Evolutionary conservation across 2,888 invertebrate genomes (phyloP).

Genomic region (Drosophila koepferae): DNA sequence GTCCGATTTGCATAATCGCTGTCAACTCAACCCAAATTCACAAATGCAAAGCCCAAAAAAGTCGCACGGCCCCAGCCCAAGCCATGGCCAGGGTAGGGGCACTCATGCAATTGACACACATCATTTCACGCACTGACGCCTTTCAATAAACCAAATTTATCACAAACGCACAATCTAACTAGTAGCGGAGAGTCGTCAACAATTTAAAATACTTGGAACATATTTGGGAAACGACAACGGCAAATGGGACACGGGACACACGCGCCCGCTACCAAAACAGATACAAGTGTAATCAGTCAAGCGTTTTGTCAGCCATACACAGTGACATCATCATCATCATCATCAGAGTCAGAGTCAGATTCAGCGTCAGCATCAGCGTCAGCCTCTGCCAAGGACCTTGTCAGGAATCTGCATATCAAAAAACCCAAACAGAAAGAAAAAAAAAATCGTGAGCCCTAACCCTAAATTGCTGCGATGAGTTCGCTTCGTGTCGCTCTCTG

Average conservation of each 20-base stretch:
- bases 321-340: slow-evolving; percentile 67
- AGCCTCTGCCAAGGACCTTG: slow-evolving; percentile 45
- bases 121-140: slow-evolving; percentile 86
- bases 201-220: slow-evolving; percentile 76
- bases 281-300: slow-evolving; percentile 82
- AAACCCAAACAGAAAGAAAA: slow-evolving; percentile 47
- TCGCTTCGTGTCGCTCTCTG: slow-evolving; percentile 27
- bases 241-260: slow-evolving; percentile 43
- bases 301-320: slow-evolving; percentile 75
- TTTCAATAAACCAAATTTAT: slow-evolving; percentile 85
- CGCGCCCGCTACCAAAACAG: slow-evolving; percentile 53
- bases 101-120: slow-evolving; percentile 86
- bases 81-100: slow-evolving; percentile 22
- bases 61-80: slow-evolving; percentile 45
- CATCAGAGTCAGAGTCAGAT: slow-evolving; percentile 58
- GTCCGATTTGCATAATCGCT: slow-evolving; percentile 80
- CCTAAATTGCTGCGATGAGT: slow-evolving; percentile 42
- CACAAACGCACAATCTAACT: slow-evolving; percentile 75
- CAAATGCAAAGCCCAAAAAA: slow-evolving; percentile 49
- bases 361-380: slow-evolving; percentile 29
- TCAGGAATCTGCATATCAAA: slow-evolving; percentile 82
- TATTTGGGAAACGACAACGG: slow-evolving; percentile 49
- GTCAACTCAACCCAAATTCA: slow-evolving; percentile 68
- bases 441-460: slow-evolving; percentile 31
- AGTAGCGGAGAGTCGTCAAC: slow-evolving; percentile 63